A percentile compares a stretch with the other conserved stretches of the same genome.
Evolutionary conservation across 2,113 vertebrate genomes (phyloP).

Genomic region (Melanotaenia duboulayi): DNA sequence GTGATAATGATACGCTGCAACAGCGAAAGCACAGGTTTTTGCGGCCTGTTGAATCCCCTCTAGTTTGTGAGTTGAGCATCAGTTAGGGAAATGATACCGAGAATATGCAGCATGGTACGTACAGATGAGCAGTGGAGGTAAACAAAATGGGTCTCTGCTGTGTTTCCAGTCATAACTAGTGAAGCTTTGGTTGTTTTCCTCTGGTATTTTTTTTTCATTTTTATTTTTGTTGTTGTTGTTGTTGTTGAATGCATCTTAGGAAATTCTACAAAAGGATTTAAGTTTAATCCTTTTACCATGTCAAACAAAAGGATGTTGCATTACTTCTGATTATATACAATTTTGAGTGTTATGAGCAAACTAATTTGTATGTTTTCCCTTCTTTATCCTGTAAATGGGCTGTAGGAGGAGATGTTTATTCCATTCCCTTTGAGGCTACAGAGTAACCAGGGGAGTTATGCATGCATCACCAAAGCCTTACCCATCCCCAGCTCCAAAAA

Average conservation of each 20-base stretch:
- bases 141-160: slow-evolving; percentile 40
- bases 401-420: slow-evolving; percentile 80
- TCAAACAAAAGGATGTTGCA: background rate
- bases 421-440: slow-evolving; percentile 70
- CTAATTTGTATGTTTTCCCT: background rate
- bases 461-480: slow-evolving; percentile 75
- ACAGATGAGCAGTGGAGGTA: slow-evolving; percentile 36
- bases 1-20: slow-evolving; percentile 63
- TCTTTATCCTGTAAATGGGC: slow-evolving; percentile 1
- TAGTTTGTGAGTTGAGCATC: slow-evolving; percentile 23
- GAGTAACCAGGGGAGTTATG: slow-evolving; percentile 68
- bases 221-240: too few relatives aligned
- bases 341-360: background rate
- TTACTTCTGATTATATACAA: background rate
- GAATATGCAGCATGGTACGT: slow-evolving; percentile 34
- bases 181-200: slow-evolving; percentile 26
- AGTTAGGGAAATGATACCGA: slow-evolving; percentile 54
- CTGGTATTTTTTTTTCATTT: too few relatives aligned
- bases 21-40: slow-evolving; percentile 43
- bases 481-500: slow-evolving; percentile 78
- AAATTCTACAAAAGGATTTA: too few relatives aligned
- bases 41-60: slow-evolving; percentile 56
- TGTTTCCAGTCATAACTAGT: slow-evolving; percentile 23
- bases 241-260: too few relatives aligned
- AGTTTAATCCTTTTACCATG: background rate